These are phyloP conservation scores for Misgurnus anguillicaudatus DNA, from an alignment of 2,113 vertebrate genomes.

Conservation along the genomic window DNA sequence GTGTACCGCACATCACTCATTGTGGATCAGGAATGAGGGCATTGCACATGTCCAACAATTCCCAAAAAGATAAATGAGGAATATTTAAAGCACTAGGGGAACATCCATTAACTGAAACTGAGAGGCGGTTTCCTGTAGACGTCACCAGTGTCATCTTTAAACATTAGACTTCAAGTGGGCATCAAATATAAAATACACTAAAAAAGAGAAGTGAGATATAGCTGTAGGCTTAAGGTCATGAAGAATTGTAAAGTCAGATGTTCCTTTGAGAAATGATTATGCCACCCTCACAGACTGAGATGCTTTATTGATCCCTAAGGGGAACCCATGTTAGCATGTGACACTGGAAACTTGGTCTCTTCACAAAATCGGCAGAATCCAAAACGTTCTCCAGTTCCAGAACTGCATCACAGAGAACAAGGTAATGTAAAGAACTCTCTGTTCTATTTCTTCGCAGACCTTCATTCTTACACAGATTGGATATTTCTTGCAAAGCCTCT, in stretches of 20 bases:
- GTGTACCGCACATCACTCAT: not conserved
- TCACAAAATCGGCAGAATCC: not conserved
- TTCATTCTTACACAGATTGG: not conserved
- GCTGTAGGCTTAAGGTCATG: constrained; percentile 5
- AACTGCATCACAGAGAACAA: not conserved
- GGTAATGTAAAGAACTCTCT: not conserved
- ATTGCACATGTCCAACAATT: not conserved
- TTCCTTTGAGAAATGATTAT: constrained; percentile 1
- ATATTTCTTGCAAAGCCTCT: not conserved
- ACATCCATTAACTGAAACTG: not conserved
- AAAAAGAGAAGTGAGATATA: not conserved
- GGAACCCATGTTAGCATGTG: not conserved
- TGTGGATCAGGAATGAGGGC: constrained; percentile 14
- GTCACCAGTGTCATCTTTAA: not conserved
- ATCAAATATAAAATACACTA: not conserved
- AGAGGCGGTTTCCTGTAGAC: too few species aligned
- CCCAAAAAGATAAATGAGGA: constrained; percentile 19
- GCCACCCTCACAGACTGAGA: not conserved
- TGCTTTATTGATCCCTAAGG: not conserved
- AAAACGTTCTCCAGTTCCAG: constrained; percentile 16
- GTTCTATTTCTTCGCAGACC: too few species aligned
- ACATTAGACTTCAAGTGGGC: not conserved
- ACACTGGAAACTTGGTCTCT: not conserved
- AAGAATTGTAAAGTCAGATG: not conserved
- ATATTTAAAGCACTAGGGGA: not conserved